Evolutionary conservation across 2,797 vertebrate species (phyloP).

Genomic region (Mus spretus): DNA sequence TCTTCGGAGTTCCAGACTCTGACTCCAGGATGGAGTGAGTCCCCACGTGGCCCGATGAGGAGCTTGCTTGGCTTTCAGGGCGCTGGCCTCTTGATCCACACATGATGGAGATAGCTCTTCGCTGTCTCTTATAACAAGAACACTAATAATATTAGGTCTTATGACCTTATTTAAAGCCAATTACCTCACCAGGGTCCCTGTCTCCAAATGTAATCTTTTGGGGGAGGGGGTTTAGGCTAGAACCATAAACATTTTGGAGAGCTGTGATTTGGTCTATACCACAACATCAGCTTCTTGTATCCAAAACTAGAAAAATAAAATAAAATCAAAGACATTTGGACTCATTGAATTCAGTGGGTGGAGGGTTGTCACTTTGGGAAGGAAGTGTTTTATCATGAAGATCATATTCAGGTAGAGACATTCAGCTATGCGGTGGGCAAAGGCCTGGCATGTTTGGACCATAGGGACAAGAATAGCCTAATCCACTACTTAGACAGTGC

Average conservation of each 20-base stretch:
- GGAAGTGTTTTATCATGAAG: neutral
- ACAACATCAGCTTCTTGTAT: conserved; percentile 6
- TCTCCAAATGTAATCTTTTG: neutral
- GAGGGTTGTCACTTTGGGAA: neutral
- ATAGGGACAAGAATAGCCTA: neutral
- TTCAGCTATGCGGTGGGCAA: neutral
- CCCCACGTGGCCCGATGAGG: neutral
- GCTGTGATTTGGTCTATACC: neutral
- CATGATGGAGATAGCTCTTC: neutral
- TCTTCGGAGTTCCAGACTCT: neutral
- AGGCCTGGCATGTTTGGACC: neutral
- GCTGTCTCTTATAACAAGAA: neutral
- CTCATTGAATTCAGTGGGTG: neutral
- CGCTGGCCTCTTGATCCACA: neutral
- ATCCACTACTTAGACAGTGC: neutral
- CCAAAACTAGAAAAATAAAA: neutral
- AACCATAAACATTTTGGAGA: neutral
- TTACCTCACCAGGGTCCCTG: neutral
- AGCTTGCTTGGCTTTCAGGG: neutral
- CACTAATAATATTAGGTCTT: neutral
- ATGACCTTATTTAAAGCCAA: conserved; percentile 10
- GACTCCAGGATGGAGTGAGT: neutral
- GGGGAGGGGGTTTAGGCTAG: neutral
- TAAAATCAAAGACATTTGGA: neutral
- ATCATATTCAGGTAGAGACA: neutral